Conservation (phyloP, 64 coral and sea anemone genomes). For the Trachythela sp. region DNA sequence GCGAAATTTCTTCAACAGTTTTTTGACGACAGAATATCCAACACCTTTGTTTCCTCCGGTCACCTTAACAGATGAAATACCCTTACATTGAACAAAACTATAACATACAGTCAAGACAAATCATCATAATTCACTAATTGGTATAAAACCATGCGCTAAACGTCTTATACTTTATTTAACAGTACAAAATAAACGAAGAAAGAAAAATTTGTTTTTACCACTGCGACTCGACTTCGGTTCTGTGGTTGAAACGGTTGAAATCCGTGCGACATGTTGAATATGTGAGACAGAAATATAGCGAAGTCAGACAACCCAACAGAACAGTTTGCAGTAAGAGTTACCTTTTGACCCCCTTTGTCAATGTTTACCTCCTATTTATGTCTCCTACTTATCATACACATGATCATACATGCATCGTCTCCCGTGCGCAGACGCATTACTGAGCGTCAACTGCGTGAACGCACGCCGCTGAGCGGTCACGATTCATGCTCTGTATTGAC, state of each 20-base stretch:
- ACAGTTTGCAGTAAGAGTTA: not conserved
- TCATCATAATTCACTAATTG: not conserved
- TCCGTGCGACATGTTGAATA: not conserved
- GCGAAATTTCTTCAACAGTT: not conserved
- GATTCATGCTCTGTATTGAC: too few relatives aligned
- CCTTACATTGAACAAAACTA: not conserved
- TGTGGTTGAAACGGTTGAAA: constrained; percentile 12
- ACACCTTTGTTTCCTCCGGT: constrained; percentile 19
- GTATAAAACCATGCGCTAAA: not conserved
- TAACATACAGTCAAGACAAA: not conserved
- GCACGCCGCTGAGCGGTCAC: too few relatives aligned
- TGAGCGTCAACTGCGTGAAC: not conserved
- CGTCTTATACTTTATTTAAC: not conserved
- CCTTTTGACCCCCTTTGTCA: constrained; percentile 18
- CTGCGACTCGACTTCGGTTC: not conserved
- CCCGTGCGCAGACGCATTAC: not conserved
- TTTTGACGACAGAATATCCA: constrained; percentile 7
- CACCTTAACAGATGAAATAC: not conserved
- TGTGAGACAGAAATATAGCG: not conserved
- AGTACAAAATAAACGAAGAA: not conserved
- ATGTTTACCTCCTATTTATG: constrained; percentile 18
- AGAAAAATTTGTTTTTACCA: not conserved
- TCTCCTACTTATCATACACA: constrained; percentile 16
- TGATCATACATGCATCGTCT: not conserved
- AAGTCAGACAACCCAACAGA: not conserved